Conservation (phyloP, 2,888 invertebrate species). For the Agriotes lineatus region DNA sequence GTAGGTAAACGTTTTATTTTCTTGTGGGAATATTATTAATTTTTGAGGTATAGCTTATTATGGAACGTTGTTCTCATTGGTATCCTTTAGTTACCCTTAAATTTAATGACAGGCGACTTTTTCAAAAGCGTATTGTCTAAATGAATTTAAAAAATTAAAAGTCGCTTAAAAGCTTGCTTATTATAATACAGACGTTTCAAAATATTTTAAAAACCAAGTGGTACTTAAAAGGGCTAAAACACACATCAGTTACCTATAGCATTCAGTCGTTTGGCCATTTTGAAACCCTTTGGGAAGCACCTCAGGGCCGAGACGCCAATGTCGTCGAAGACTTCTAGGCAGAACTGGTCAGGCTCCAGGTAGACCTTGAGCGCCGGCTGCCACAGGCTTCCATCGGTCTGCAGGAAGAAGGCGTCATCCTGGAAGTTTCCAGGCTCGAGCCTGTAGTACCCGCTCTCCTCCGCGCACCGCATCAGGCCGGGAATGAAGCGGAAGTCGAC, state of each 20-base stretch:
- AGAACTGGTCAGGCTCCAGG: conserved; percentile 15
- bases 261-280: not conserved
- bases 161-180: too few species aligned
- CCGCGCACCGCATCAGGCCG: not conserved
- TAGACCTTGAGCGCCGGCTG: not conserved
- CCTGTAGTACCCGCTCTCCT: not conserved
- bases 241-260: not conserved
- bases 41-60: too few species aligned
- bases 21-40: too few species aligned
- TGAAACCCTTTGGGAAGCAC: not conserved
- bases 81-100: too few species aligned
- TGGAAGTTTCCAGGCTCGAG: not conserved
- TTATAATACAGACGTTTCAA: too few species aligned
- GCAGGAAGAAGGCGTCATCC: conserved; percentile 1
- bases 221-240: too few species aligned
- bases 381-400: conserved; percentile 9
- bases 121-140: too few species aligned
- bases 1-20: too few species aligned
- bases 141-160: too few species aligned
- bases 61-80: too few species aligned
- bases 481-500: not conserved
- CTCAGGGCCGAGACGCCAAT: conserved; percentile 23
- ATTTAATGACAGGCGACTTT: too few species aligned
- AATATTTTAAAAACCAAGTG: too few species aligned
- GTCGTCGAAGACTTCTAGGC: conserved; percentile 43